A percentile compares a stretch with the other conserved stretches of the same genome.
Conservation (phyloP, 2,888 invertebrate species). For the Oscheius myriophilus region DNA sequence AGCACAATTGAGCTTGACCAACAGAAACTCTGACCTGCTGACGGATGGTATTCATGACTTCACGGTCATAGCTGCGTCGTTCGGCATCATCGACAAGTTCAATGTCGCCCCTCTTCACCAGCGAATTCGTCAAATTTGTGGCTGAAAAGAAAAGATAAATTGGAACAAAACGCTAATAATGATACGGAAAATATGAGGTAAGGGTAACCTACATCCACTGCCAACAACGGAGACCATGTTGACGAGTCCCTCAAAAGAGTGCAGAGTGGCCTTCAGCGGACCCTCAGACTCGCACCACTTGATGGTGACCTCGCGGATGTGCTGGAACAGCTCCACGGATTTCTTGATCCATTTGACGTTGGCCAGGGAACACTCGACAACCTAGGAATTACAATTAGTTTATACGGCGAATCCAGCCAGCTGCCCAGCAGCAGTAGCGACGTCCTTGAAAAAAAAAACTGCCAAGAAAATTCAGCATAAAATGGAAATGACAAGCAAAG, state of each 20-base stretch:
- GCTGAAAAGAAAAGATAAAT: background rate
- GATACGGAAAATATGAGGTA: background rate
- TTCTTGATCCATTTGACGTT: slow-evolving; percentile 9
- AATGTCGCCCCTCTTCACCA: slow-evolving; percentile 16
- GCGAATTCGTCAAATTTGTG: slow-evolving; percentile 15
- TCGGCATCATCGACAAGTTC: background rate
- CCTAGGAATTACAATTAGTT: background rate
- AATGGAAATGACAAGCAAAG: too few relatives aligned
- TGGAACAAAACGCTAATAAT: background rate
- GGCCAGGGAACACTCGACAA: slow-evolving; percentile 8
- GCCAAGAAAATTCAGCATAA: too few relatives aligned
- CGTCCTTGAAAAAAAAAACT: too few relatives aligned
- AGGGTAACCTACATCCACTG: slow-evolving; percentile 7
- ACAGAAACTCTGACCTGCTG: background rate
- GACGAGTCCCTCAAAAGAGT: slow-evolving; percentile 5
- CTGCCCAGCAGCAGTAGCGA: too few relatives aligned
- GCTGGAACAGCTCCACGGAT: background rate
- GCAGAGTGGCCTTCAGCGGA: background rate
- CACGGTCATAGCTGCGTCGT: slow-evolving; percentile 1
- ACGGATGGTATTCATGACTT: background rate
- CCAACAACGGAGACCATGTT: slow-evolving; percentile 21
- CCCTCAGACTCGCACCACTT: slow-evolving; percentile 24
- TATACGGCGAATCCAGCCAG: too few relatives aligned
- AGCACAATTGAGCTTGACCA: background rate
- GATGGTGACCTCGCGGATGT: slow-evolving; percentile 13